Base-by-base conservation (phyloP, 2,888 invertebrate genomes). In the Mylabris sibirica region DNA sequence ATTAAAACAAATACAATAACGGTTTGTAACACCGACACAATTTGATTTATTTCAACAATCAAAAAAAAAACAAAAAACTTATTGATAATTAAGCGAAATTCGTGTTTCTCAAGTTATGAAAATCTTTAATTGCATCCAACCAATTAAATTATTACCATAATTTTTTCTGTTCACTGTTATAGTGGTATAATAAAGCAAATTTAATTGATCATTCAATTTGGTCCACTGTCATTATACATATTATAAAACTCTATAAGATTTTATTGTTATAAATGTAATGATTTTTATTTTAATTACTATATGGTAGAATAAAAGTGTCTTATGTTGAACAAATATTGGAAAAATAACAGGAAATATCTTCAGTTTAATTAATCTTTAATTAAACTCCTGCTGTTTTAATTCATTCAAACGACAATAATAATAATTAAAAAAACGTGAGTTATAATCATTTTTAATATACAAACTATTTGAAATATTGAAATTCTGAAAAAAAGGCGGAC, bases 371-470 rank as follows among this genome's bases (percentile, higher is more conserved):
- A 70, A 60, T 65, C 72, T 70, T 74, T 72, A 74, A 75, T 75
- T 75, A 74, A 74, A 72, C 72, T 72, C 74, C 67, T 63, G 75
- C 74, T 75, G 74, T 24, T 74, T n/a, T 63, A 59, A 62, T 70
- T 65, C 65, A 67, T 69, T 68, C 71, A 63, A 64, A 66, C 72
- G 30, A 30, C 30, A 30, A 30, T 66, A 71, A 73, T 73, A 72
- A 72, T 72, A 70, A 66, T 72, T 70, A 66, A 67, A 66, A 65
- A 49, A 20, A 49, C 20, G 20, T 20, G 8, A 20, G 9, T 11
- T 20, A 22, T 49, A 49, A 49, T 49, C 11, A 30, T 30, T 30
- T 30, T 30, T 30, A 30, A 30, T 30, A 30, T 6, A 30, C 30
- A 30, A 30, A 30, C 30, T 30, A 30, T 6, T 30, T 30, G 5